Conservation (phyloP, 1,140 invertebrate genomes). For the Lysiphlebus fabarum region DNA sequence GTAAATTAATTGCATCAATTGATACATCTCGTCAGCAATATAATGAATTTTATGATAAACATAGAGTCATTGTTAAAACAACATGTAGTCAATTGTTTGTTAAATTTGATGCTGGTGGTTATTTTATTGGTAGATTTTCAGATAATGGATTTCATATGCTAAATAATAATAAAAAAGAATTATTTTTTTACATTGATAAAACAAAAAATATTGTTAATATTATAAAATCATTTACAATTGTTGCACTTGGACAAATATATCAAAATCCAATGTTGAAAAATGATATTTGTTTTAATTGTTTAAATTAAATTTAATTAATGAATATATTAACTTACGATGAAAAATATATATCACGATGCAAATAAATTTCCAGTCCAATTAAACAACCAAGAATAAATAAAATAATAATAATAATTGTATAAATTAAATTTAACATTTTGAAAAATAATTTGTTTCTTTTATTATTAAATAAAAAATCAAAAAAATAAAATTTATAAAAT, state of each 20-base stretch:
- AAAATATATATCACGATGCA: constrained; percentile 43
- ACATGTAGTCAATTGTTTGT: constrained; percentile 62
- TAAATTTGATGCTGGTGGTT: constrained; percentile 57
- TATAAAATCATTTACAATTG: not conserved
- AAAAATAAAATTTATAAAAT: too few relatives aligned
- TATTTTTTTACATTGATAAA: constrained; percentile 32
- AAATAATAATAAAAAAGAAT: constrained; percentile 28
- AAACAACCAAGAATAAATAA: constrained; percentile 35
- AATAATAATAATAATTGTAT: constrained; percentile 22
- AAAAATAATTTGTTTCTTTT: not conserved
- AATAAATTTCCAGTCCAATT: constrained; percentile 40
- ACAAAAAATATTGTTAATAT: constrained; percentile 26
- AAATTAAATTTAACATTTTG: constrained; percentile 23
- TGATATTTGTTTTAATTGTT: not conserved
- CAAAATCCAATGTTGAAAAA: not conserved
- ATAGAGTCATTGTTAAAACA: constrained; percentile 48
- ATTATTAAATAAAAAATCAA: too few relatives aligned
- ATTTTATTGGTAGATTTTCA: constrained; percentile 58
- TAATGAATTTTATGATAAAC: constrained; percentile 23
- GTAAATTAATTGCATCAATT: not conserved
- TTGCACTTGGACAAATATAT: not conserved
- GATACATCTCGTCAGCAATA: not conserved
- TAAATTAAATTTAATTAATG: not conserved
- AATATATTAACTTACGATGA: constrained; percentile 16
- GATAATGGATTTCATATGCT: constrained; percentile 64